Conservation (phyloP, 53 echinoderm and acorn worm genomes). For the Patiria pectinifera region DNA sequence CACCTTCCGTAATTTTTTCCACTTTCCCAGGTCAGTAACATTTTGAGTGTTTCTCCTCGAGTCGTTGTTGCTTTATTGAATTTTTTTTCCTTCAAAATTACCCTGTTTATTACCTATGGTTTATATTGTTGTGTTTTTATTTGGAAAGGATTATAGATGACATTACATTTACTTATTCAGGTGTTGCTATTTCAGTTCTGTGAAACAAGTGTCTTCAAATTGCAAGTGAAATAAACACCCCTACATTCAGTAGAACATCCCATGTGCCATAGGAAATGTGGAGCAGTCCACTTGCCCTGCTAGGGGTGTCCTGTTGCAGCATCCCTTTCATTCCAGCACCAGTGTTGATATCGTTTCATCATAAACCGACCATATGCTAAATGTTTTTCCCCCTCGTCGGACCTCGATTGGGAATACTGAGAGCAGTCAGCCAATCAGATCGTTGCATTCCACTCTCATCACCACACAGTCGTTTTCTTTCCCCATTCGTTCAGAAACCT, state of each 20-base stretch:
- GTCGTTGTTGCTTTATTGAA: no score
- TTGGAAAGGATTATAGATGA: no score
- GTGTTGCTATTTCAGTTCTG: no score
- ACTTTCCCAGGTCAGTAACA: no score
- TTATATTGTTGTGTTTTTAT: no score
- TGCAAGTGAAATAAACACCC: neutral
- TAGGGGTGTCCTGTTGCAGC: neutral
- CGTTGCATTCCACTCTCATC: neutral
- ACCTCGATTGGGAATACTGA: neutral
- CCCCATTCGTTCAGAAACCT: neutral
- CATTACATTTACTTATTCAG: no score
- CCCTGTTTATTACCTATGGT: no score
- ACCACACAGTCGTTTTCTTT: neutral
- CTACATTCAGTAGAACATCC: neutral
- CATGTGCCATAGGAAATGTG: neutral
- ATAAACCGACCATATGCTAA: constrained; percentile 13
- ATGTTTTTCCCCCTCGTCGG: neutral
- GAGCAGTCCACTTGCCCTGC: neutral
- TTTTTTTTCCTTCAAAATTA: no score
- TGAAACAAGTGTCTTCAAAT: no score
- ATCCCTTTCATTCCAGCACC: neutral
- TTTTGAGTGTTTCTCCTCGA: no score
- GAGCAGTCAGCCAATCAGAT: neutral
- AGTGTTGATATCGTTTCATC: neutral
- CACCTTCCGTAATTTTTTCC: no score